Evolutionary conservation across 2,888 invertebrate species (phyloP).

Genomic region (Carterocephalus palaemon): DNA sequence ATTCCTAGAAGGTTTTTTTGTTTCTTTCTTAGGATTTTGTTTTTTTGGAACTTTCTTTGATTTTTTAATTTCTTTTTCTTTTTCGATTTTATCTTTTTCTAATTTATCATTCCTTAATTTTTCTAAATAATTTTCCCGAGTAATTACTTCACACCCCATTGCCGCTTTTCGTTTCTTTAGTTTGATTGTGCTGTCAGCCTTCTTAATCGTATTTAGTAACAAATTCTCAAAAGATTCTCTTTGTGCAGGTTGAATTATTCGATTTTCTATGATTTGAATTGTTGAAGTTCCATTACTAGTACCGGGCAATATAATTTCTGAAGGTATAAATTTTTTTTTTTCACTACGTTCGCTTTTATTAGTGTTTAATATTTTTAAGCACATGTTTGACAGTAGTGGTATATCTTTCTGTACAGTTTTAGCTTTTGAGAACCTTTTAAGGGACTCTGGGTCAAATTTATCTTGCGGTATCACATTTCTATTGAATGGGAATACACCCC

Average conservation of each 20-base stretch:
- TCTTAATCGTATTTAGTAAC: not conserved
- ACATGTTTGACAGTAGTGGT: not conserved
- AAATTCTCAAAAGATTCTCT: not conserved
- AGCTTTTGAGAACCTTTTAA: not conserved
- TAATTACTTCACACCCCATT: not conserved
- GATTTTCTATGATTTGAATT: not conserved
- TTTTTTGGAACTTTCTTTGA: no score
- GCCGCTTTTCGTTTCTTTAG: not conserved
- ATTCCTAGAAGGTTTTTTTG: no score
- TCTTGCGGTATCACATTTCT: not conserved
- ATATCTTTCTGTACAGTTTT: not conserved
- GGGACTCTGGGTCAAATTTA: not conserved
- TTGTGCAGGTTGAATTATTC: not conserved
- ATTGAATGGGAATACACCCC: conserved; percentile 24
- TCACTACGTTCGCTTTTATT: not conserved
- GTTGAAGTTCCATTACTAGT: no score
- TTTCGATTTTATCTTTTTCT: no score
- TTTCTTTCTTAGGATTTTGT: no score
- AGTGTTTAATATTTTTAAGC: not conserved
- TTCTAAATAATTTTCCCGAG: no score
- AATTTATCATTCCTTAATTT: no score
- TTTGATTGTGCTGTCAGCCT: not conserved
- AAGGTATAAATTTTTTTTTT: not conserved
- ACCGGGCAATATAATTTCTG: no score
- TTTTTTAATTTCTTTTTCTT: no score